Conservation (phyloP, 2,797 vertebrate species). For the Myotis planiceps region DNA sequence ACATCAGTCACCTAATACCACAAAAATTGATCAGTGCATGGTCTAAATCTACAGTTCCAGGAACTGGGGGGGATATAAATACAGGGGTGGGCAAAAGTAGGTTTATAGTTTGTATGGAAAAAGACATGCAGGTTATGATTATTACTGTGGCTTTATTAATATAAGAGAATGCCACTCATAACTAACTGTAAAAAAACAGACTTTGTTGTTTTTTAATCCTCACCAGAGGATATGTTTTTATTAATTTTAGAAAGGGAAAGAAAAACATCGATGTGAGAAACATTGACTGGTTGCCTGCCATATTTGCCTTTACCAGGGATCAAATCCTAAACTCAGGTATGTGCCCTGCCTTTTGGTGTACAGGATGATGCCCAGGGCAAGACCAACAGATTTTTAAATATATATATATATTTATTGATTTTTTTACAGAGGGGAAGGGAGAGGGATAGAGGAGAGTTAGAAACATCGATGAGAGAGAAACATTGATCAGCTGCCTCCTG, state of each 20-base stretch:
- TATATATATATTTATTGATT: too few species aligned
- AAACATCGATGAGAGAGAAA: too few species aligned
- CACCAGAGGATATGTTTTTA: not conserved
- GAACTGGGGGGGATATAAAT: not conserved
- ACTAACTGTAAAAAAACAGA: not conserved
- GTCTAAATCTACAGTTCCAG: slow-evolving; percentile 1
- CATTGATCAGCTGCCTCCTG: too few species aligned
- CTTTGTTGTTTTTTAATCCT: not conserved
- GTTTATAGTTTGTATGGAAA: not conserved
- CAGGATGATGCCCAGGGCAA: not conserved
- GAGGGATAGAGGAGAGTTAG: too few species aligned
- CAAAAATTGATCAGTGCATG: not conserved
- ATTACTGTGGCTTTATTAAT: not conserved
- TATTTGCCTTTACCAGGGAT: not conserved
- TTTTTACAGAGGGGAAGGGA: too few species aligned
- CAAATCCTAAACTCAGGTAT: not conserved
- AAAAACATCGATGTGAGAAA: not conserved
- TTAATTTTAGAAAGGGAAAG: not conserved
- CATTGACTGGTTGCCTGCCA: not conserved
- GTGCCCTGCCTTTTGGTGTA: not conserved
- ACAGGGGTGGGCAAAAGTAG: not conserved
- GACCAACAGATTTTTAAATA: not conserved
- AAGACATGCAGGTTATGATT: not conserved
- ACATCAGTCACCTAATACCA: not conserved
- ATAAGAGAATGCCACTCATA: not conserved